Base-by-base conservation (phyloP, 2,113 vertebrate genomes). In the Macquaria ambigua region DNA sequence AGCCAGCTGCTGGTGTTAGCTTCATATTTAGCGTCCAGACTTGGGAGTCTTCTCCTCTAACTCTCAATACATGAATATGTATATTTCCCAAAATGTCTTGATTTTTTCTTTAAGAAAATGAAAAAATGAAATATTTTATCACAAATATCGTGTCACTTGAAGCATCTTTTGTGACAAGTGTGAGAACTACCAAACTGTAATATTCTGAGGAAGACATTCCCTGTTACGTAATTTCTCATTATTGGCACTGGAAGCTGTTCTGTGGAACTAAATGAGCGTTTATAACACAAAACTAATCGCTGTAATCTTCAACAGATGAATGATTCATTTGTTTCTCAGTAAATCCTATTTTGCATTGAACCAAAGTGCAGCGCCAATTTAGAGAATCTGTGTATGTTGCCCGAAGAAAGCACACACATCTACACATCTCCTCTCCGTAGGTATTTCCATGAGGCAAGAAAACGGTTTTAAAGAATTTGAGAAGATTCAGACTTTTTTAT, bases 381-480 rank as follows among this genome's bases (percentile, higher is more conserved):
- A 12, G 6, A 48, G 41, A 15, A 28, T 25, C 21, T 23, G 18
- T 23, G 18, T 23, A 31, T 23, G 15, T 37, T 64, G n/a, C 23
- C 5, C 9, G 59, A 37, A 50, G 43, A 41, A 71, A 46, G 34
- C 15, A 1, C 16, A 5, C 8, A 31, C 28, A 31, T 75, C 6
- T 18, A n/a, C 56, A 64, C 56, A 31, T 23, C 46, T 75, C 15
- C 16, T 39, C 37, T 25, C 43, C 11, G 20, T 28, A 11, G 20
- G 34, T 58, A 58, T 55, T 67, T 69, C 53, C 18, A 41, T 18
- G 6, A 64, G 61, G 23, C 70, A 31, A 68, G 61, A 77, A 77
- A 77, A 62, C 21, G 11, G 23, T 75, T 71, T 34, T 11, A 16
- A 71, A 69, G 63, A 70, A 50, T 76, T 28, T 59, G 28, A 52